Base-by-base conservation (phyloP, 2,797 vertebrate species). In the Poeciliopsis paucimaculata region DNA sequence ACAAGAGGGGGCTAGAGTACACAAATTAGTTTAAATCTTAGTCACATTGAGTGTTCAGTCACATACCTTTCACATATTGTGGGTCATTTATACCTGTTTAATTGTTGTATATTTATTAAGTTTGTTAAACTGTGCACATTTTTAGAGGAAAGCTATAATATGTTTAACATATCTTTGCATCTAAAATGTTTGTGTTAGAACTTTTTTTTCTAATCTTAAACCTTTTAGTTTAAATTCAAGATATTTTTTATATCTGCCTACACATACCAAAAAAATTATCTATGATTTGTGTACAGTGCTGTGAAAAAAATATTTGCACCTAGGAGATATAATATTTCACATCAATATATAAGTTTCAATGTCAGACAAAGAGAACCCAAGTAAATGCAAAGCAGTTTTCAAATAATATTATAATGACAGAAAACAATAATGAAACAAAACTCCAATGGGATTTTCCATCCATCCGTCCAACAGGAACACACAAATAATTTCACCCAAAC, bases 1-100 rank as follows among this genome's bases (percentile, higher is more conserved):
- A 92, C 89, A 86, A 85, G 94, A 89, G 90, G 91, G 91, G 9
- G 88, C 82, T 86, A 90, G 68, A 90, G 79, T 26, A 81, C 77
- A 88, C 76, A 43, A 36, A 82, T 84, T 86, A 47, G 23, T 71
- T 53, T 41, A n/a, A 6, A 18, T 71, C 0, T 9, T 6, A 20
- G 46, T 77, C 26, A 43, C 11, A 55, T 45, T 46, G 12, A 23
- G 13, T 49, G 10, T 28, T 77, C 20, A 51, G 8, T 51, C 46
- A 20, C 15, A 49, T 73, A 26, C 12, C 12, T 12, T 39, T 39
- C 5, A 73, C 45, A 64, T 39, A 62, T 2, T 64, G 16, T 41
- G 73, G 20, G 7, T 41, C 57, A 57, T 41, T 28, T 47, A 66
- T 39, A 36, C 39, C 8, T 15, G 39, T 41, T 28, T 66, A 26